Base-by-base conservation (phyloP, 1,140 invertebrate species). In the Lysiphlebus fabarum region DNA sequence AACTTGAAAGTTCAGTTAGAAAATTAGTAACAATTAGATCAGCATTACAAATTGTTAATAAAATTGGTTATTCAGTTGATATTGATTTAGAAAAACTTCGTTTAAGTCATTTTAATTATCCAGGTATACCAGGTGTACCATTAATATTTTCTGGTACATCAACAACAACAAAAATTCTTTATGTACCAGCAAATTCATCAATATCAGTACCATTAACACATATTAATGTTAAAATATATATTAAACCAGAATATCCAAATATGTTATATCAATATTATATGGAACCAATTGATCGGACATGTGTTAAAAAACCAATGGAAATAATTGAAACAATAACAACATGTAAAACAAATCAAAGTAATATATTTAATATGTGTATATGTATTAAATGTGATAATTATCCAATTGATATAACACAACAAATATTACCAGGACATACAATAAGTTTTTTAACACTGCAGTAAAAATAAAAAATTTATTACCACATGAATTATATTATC, bases 21-120 rank as follows among this genome's bases (percentile, higher is more conserved):
- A 98, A 98, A 78, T 79, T 98, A 56, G 90, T 99, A n/a, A 93
- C 91, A n/a, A 87, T 99, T 5, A 84, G 94, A 56, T 98, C 95
- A 26, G 92, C 94, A 40, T 78, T 98, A 45, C 84, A 87, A 56
- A 77, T 98, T 2, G 76, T 84, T 6, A 99, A 99, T 80, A 82
- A 84, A 66, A 73, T 94, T 59, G 83, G 85, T 50, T 85, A 90
- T 58, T 68, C 83, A 0, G 82, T 95, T 9, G 89, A 92, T 68
- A 74, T 90, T 0, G 87, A 87, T 69, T 78, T 89, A 63, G 85
- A 87, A 53, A 85, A 85, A 71, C 69, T 75, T 5, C 9, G 26
- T 7, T 62, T 75, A 50, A 69, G 70, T 53, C 72, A 79, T 37
- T 66, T 77, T 40, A 70, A 70, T 62, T 72, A 57, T 26, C 12